Evolutionary conservation across 2,797 vertebrate species (phyloP).

Genomic region (Eulemur coronatus): DNA sequence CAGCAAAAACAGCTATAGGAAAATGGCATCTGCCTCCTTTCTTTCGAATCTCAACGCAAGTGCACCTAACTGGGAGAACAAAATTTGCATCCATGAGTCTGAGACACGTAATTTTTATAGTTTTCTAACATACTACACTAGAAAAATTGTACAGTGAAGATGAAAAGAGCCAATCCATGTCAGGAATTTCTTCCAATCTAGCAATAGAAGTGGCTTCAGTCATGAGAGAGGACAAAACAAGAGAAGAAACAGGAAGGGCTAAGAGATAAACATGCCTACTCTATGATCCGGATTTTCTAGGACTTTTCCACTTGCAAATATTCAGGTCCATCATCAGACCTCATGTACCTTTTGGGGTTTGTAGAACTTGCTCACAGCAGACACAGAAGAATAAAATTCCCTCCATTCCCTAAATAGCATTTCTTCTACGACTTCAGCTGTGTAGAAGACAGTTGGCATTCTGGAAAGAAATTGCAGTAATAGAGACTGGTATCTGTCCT

Average conservation of each 20-base stretch:
- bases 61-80: not conserved
- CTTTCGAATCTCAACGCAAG: not conserved
- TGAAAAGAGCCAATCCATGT: not conserved
- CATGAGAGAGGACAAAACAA: not conserved
- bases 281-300: not conserved
- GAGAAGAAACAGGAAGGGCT: not conserved
- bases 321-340: not conserved
- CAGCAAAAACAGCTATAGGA: not conserved
- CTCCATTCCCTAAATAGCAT: not conserved
- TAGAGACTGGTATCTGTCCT: conserved; percentile 36
- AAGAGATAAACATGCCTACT: not conserved
- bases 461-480: conserved; percentile 50
- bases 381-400: conserved; percentile 33
- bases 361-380: conserved; percentile 22
- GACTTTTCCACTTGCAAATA: conserved; percentile 14
- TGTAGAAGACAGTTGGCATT: conserved; percentile 14
- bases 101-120: not conserved
- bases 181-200: not conserved
- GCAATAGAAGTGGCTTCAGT: not conserved
- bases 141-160: not conserved
- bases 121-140: not conserved
- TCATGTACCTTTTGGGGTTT: not conserved
- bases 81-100: not conserved
- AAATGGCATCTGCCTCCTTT: not conserved
- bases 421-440: conserved; percentile 32